Base-by-base conservation (phyloP, 2,113 vertebrate species). In the Mesitornis unicolor region DNA sequence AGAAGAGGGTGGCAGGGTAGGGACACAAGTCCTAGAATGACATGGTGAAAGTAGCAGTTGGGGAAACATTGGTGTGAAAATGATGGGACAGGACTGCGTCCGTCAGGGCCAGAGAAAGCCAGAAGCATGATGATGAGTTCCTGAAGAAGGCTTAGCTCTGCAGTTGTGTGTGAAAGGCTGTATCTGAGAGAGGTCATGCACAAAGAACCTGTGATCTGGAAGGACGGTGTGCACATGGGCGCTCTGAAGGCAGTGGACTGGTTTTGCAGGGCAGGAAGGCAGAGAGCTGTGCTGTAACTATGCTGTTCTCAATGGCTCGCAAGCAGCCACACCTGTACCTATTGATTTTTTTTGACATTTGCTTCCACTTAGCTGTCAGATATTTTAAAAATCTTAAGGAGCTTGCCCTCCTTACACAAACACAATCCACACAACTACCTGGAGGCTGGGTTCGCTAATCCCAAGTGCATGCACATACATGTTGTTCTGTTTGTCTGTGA, bases 301-400 rank as follows among this genome's bases (percentile, higher is more conserved):
- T 21, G 28, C 31, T 51, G 40, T 40, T 85, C 70, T 73, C 65
- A 94, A 75, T 71, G 59, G 48, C 50, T 92, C 16, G 17, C 11
- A 51, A 77, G 13, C 42, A 93, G 43, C 82, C 82, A 51, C 83
- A 90, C 93, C 96, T 87, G 91, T 51, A 57, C 13, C 54, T 81
- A 88, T 20, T 77, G 82, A 93, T 24, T 42, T 56, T 13, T 61
- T 80, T 61, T 36, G 60, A 56, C 84, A 63, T 86, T 84, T 93
- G 33, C 43, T 96, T 88, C 85, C 83, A 74, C 38, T 73, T 63
- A 81, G 38, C 79, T 95, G 85, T 86, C 82, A 93, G 50, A 69
- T 92, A 86, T 40, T 93, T 71, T 53, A 40, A 86, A 93, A 88
- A 95, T 80, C 71, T 74, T 50, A 19, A 43, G 29, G 38, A 64